Conservation (phyloP, 2,888 invertebrate species). For the Nomada ferruginata region DNA sequence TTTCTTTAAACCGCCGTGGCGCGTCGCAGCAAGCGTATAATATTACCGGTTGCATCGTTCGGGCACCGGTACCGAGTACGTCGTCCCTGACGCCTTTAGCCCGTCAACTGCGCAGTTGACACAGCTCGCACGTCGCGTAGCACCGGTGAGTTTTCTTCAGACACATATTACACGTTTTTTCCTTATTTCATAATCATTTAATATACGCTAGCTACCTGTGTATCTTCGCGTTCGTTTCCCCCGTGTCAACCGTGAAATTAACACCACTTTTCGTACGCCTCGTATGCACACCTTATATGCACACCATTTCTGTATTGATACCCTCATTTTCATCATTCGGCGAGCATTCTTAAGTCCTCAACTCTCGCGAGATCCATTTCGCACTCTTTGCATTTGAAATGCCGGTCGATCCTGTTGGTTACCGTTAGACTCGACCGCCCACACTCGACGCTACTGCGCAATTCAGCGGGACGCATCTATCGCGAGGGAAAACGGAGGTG, state of each 20-base stretch:
- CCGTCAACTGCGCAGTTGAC: constrained; percentile 82
- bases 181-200: background rate
- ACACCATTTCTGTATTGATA: constrained; percentile 32
- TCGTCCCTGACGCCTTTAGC: constrained; percentile 76
- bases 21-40: constrained; percentile 62
- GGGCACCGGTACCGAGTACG: constrained; percentile 73
- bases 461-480: constrained; percentile 45
- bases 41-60: constrained; percentile 59
- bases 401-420: constrained; percentile 55
- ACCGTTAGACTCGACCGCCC: constrained; percentile 47
- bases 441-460: constrained; percentile 69
- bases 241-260: constrained; percentile 1
- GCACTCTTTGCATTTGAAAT: constrained; percentile 12
- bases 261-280: constrained; percentile 22
- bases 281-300: constrained; percentile 42
- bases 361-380: background rate
- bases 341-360: background rate
- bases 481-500: constrained; percentile 24
- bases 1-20: constrained; percentile 52
- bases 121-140: constrained; percentile 77
- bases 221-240: background rate
- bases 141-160: constrained; percentile 79
- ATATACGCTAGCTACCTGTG: background rate
- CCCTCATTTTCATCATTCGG: constrained; percentile 2
- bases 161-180: constrained; percentile 48